Base-by-base conservation (phyloP, 2,888 invertebrate species). In the Matsumyia berberina region DNA sequence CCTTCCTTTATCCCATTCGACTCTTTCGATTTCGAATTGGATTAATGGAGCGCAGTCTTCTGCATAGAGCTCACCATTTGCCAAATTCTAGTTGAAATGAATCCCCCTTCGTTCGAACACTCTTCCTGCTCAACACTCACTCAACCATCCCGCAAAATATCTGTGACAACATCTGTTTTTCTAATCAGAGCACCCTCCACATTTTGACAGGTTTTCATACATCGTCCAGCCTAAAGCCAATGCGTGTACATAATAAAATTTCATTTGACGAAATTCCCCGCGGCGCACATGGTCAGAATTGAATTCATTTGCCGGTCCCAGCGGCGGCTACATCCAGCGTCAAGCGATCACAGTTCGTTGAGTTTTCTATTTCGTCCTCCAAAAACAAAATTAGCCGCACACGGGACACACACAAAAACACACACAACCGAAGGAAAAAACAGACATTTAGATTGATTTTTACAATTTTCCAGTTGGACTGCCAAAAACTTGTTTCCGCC, bases 391-490 rank as follows among this genome's bases (percentile, higher is more conserved):
- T 64, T 55, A 24, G 12, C 19, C 24, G 8, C 37, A 29, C 46
- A n/a, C 2, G 17, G 51, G 17, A 33, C 24, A 31, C 17, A 4
- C 0, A 17, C 3, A 57, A 11, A 64, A 19, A 33, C 35, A 33
- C 15, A 19, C n/a, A n/a, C n/a, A n/a, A n/a, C n/a, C n/a, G n/a
- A n/a, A n/a, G n/a, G n/a, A 44, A 55, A 44, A 12, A 29, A n/a
- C 15, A 12, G 31, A 11, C 62, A 69, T 67, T 58, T 53, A 60
- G 67, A 77, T 78, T 78, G 70, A 70, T 55, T 70, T 78, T 78
- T 55, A 70, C 78, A 70, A 78, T 78, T 78, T 78, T 78, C 70
- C 78, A 78, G 55, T 78, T 60, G 62, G 78, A 62, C 70, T 78
- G 70, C 70, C 78, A 78, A 70, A 70, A 78, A 62, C 53, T 46